phyloP scores from a whole-genome alignment of 2,888 invertebrate genomes.

The Aleiodes testaceus region DNA sequence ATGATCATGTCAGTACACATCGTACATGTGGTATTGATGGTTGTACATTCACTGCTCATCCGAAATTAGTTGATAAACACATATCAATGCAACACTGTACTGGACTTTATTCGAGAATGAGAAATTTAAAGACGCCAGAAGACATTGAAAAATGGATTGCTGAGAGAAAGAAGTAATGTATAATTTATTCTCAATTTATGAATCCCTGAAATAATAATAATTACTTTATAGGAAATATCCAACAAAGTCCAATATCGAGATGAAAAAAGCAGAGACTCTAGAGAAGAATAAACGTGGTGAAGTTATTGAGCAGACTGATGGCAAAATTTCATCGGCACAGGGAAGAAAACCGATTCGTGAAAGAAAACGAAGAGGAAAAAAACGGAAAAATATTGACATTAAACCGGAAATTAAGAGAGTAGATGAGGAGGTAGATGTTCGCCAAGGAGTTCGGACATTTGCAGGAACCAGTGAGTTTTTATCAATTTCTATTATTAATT shows the following conservation, averaged over 20 bases:
- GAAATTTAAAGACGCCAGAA: conserved; percentile 83
- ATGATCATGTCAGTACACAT: conserved; percentile 83
- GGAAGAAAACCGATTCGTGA: conserved; percentile 65
- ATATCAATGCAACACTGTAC: conserved; percentile 87
- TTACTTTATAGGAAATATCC: conserved; percentile 79
- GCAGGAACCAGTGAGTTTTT: conserved; percentile 30
- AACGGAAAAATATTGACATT: conserved; percentile 39
- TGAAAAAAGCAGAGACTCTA: conserved; percentile 77
- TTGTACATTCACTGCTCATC: conserved; percentile 86
- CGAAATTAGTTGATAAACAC: conserved; percentile 86
- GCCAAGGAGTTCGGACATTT: conserved; percentile 28
- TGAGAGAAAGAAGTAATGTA: conserved; percentile 80
- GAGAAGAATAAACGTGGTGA: conserved; percentile 85
- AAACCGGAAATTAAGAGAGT: background rate
- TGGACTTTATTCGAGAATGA: conserved; percentile 87
- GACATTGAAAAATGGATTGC: conserved; percentile 89
- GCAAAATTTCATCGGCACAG: conserved; percentile 26
- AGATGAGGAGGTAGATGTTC: background rate
- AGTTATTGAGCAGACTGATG: conserved; percentile 75
- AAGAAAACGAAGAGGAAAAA: conserved; percentile 51
- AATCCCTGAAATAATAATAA: background rate
- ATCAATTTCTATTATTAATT: background rate
- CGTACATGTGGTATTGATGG: conserved; percentile 86
- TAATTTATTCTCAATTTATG: conserved; percentile 1
- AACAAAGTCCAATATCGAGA: conserved; percentile 80